A percentile compares a stretch with the other conserved stretches of the same genome.
phyloP scores from a whole-genome alignment of 2,113 vertebrate genomes.

The Sialia sialis region DNA sequence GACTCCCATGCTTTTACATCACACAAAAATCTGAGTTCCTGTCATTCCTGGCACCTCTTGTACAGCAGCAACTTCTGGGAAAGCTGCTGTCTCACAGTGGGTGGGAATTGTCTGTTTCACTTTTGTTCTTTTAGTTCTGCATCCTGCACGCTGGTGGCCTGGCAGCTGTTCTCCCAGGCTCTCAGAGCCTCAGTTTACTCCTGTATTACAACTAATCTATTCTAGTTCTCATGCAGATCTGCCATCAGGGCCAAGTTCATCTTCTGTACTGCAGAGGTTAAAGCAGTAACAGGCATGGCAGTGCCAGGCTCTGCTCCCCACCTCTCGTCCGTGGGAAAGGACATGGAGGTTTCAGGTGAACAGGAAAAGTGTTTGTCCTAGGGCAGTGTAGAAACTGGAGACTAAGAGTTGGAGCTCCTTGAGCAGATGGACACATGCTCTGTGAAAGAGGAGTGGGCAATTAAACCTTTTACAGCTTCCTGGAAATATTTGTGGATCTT shows the following conservation, averaged over 20 bases:
- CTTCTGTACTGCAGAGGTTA: neutral
- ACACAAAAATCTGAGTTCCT: neutral
- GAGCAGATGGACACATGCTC: neutral
- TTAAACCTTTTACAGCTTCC: neutral
- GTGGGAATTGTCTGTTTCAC: neutral
- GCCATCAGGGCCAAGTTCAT: neutral
- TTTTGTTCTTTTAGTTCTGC: neutral
- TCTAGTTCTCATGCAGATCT: neutral
- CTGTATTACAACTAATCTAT: neutral
- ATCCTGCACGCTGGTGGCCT: neutral
- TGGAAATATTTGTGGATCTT: neutral
- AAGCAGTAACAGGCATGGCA: neutral
- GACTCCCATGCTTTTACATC: neutral
- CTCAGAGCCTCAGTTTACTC: neutral
- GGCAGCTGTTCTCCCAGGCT: neutral
- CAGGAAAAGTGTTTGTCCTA: neutral
- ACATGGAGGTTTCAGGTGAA: neutral
- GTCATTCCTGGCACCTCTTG: neutral
- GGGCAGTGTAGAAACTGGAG: neutral
- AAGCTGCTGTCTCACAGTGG: neutral
- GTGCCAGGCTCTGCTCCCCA: neutral
- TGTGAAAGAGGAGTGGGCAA: neutral
- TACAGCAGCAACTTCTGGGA: neutral
- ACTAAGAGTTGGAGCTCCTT: neutral
- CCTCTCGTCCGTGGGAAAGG: rapidly evolving